Evolutionary conservation across 1,140 invertebrate genomes (phyloP), one percentile per base, ranked within the genome.

Genomic region (Aphelenchoides avenae): DNA sequence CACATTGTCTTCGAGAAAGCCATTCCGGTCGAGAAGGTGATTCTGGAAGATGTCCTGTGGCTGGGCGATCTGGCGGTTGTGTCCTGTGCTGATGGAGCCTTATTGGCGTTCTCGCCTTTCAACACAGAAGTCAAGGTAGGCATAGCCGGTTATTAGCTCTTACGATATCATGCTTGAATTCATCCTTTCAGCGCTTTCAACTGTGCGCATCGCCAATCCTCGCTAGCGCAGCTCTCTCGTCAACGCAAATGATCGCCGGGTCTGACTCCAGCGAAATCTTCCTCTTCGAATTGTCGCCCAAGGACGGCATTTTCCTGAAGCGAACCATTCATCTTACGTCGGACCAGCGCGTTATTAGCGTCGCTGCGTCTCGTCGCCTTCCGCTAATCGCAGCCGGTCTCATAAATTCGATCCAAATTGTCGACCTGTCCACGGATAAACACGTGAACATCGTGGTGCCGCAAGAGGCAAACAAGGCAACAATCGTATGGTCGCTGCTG

Each of bases 401-500:
- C n/a, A 18, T 57, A 13, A 31, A 59, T 30, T 26, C 7, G 20
- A 27, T 57, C 9, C 29, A 18, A 6, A 15, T 57, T 20, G 15
- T 56, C 6, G 18, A 61, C 13, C 27, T 57, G 9, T 15, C 15
- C 7, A 18, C 29, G 3, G n/a, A 30, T 0, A 60, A 57, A 29
- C 40, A 36, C 15, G 29, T 18, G 15, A 27, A 37, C n/a, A 52
- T 66, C 47, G 26, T 27, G 15, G 24, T 68, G 11, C 42, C 66
- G 20, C 36, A 46, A 24, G 29, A 50, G 24, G 36, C 29, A 34
- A 18, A 42, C 13, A 26, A 20, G 3, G 41, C 57, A 6, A 69
- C 54, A 39, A 30, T 66, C 20, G 46, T 68, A 33, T 66, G 64
- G 64, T 68, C 57, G 18, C 31, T 63, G 24, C 11, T 66, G 15